Evolutionary conservation across 2,888 invertebrate species (phyloP).

Genomic region (Hymenopus coronatus): DNA sequence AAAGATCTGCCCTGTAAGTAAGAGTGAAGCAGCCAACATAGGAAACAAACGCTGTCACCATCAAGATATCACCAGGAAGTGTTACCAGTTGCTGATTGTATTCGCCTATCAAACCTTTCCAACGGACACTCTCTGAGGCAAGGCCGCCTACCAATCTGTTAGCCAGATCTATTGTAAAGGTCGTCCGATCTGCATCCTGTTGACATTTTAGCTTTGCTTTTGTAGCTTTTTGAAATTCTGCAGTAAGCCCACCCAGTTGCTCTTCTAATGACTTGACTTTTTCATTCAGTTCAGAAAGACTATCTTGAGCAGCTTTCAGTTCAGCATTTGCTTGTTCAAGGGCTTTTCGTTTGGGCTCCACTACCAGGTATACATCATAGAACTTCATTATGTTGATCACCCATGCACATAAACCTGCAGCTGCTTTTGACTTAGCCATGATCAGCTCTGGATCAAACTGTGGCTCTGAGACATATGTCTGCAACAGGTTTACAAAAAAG

Average conservation of each 20-base stretch:
- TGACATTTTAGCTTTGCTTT: constrained; percentile 87
- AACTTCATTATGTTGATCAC: constrained; percentile 88
- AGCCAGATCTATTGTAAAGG: constrained; percentile 84
- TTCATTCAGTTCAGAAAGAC: constrained; percentile 70
- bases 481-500: constrained; percentile 30
- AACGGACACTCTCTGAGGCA: constrained; percentile 86
- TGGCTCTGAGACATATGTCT: constrained; percentile 60
- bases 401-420: constrained; percentile 92
- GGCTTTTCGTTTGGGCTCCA: constrained; percentile 87
- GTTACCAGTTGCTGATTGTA: constrained; percentile 70
- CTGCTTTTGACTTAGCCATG: constrained; percentile 81
- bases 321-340: constrained; percentile 84
- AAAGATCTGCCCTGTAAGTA: constrained; percentile 73
- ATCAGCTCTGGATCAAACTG: constrained; percentile 86
- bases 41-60: constrained; percentile 90
- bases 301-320: constrained; percentile 75
- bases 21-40: constrained; percentile 93
- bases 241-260: constrained; percentile 70
- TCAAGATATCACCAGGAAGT: constrained; percentile 83
- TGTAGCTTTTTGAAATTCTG: constrained; percentile 82
- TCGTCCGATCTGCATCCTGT: constrained; percentile 87
- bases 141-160: constrained; percentile 89
- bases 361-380: constrained; percentile 85
- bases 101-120: constrained; percentile 64
- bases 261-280: constrained; percentile 68